Percentiles rank a stretch among this genome's conserved stretches.
Evolutionary conservation across 2,113 vertebrate species (phyloP).

Genomic region (Erpornis zantholeuca): DNA sequence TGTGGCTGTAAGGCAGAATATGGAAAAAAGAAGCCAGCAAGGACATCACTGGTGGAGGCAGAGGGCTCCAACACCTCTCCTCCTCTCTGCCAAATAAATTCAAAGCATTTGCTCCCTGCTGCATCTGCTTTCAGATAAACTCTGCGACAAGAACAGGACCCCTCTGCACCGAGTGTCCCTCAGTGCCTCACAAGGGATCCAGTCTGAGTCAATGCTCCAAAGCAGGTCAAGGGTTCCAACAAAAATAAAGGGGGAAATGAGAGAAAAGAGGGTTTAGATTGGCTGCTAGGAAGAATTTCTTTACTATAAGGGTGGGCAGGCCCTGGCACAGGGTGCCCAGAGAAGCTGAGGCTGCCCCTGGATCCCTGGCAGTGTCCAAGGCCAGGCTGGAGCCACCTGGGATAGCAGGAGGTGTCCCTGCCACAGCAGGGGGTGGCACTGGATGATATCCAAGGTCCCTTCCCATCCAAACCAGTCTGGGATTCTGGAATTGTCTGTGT

Average conservation of each 20-base stretch:
- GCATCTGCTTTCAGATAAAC: not conserved
- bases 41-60: not conserved
- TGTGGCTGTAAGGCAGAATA: not conserved
- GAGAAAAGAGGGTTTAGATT: not conserved
- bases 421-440: accelerated
- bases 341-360: not conserved
- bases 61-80: not conserved
- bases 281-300: not conserved
- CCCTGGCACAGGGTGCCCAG: not conserved
- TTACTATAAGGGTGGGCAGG: accelerated
- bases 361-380: not conserved
- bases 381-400: not conserved
- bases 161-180: accelerated
- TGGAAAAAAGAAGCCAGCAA: not conserved
- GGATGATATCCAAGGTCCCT: not conserved
- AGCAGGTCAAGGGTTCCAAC: not conserved
- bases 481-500: not conserved
- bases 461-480: not conserved
- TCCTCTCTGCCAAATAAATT: not conserved
- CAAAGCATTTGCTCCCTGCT: not conserved
- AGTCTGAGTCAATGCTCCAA: not conserved
- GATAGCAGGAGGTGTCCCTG: not conserved
- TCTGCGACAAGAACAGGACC: not conserved
- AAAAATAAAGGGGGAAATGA: not conserved
- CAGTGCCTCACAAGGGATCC: not conserved